Conservation (phyloP, 2,797 vertebrate species). For the Saguinus oedipus region DNA sequence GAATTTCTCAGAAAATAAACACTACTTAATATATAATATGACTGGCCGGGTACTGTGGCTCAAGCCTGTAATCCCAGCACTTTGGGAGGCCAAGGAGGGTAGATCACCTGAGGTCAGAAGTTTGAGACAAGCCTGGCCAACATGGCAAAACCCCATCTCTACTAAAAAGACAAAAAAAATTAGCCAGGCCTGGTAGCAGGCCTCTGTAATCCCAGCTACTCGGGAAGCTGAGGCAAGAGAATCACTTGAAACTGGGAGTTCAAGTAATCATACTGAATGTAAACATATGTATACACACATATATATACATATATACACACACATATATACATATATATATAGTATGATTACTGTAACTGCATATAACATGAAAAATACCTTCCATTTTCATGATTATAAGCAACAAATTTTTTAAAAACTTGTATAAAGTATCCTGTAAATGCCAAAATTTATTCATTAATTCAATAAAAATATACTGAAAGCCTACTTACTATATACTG, state of each 20-base stretch:
- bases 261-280: no score
- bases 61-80: not conserved
- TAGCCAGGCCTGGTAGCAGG: no score
- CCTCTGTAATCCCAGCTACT: no score
- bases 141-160: no score
- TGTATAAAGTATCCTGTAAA: not conserved
- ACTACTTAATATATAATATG: not conserved
- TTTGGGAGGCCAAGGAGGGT: not conserved
- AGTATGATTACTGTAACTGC: not conserved
- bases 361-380: not conserved
- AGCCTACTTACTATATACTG: not conserved
- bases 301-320: rapidly evolving
- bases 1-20: not conserved
- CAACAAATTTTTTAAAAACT: not conserved
- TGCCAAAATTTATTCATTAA: not conserved
- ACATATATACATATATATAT: no score
- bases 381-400: not conserved
- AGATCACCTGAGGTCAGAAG: no score
- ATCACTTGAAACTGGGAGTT: no score
- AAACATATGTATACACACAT: no score
- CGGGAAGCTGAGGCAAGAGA: no score
- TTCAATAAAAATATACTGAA: not conserved
- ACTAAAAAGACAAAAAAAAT: no score
- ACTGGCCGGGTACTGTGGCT: not conserved
- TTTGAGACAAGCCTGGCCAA: no score